A percentile compares a stretch with the other conserved stretches of the same genome.
phyloP scores from a whole-genome alignment of 2,113 vertebrate species.

The Nerophis ophidion region DNA sequence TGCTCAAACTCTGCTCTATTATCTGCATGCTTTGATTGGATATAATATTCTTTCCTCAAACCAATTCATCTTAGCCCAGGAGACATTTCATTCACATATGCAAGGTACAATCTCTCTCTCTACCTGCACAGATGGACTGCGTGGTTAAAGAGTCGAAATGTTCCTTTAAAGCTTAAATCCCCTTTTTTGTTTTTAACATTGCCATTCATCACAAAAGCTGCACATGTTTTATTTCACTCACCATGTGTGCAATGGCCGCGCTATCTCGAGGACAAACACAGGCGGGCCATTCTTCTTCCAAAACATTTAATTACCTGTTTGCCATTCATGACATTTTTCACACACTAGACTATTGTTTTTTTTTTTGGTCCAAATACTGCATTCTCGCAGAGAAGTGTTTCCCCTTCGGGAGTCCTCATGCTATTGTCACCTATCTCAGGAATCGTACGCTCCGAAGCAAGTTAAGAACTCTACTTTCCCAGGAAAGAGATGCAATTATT shows the following conservation, averaged over 20 bases:
- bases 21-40: too few relatives aligned
- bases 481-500: slow-evolving; percentile 51
- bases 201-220: slow-evolving; percentile 17
- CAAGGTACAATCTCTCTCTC: not conserved
- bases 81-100: not conserved
- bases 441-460: slow-evolving; percentile 59
- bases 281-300: slow-evolving; percentile 17
- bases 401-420: slow-evolving; percentile 18
- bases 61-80: too few relatives aligned
- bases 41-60: too few relatives aligned
- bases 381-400: slow-evolving; percentile 31
- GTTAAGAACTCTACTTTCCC: slow-evolving; percentile 41
- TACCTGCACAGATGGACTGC: not conserved
- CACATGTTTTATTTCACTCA: slow-evolving; percentile 20
- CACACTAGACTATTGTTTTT: slow-evolving; percentile 12
- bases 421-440: slow-evolving; percentile 35
- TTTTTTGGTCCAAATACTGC: slow-evolving; percentile 32
- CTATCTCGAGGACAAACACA: slow-evolving; percentile 17
- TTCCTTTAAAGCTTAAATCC: slow-evolving; percentile 6
- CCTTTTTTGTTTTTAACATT: not conserved
- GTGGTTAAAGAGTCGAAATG: not conserved
- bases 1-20: too few relatives aligned
- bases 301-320: slow-evolving; percentile 38
- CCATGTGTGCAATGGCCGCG: slow-evolving; percentile 1
- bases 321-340: slow-evolving; percentile 31